These are phyloP conservation scores for Heteropelma amictum DNA, from an alignment of 2,888 invertebrate genomes.

Conservation along the genomic window DNA sequence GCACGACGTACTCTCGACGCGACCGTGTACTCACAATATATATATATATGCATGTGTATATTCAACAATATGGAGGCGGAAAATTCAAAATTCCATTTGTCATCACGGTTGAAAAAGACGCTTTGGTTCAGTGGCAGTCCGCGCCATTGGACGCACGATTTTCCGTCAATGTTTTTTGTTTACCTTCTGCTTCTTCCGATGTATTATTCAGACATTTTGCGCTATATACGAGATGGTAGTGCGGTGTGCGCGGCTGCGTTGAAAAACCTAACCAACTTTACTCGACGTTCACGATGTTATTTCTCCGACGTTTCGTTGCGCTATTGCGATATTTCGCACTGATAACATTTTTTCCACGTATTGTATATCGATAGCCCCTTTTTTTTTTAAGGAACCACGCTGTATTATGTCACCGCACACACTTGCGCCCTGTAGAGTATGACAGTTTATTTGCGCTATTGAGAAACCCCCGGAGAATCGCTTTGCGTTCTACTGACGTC, in stretches of 20 bases:
- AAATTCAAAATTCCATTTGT: no score
- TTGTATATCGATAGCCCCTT: not conserved
- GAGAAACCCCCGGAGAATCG: constrained; percentile 64
- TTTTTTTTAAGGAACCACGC: not conserved
- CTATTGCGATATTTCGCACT: constrained; percentile 6
- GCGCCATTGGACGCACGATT: no score
- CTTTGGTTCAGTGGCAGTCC: no score
- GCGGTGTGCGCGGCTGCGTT: constrained; percentile 34
- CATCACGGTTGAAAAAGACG: no score
- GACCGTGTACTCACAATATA: not conserved
- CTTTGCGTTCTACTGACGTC: constrained; percentile 68
- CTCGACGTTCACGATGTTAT: constrained; percentile 34
- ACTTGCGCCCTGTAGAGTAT: constrained; percentile 8
- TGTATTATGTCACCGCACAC: no score
- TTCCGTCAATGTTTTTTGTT: no score
- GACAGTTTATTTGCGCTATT: constrained; percentile 64
- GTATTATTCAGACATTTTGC: no score
- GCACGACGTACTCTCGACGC: not conserved
- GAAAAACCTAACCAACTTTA: constrained; percentile 16
- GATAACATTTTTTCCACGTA: not conserved
- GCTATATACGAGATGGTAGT: no score
- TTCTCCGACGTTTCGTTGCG: constrained; percentile 22
- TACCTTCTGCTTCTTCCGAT: no score
- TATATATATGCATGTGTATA: no score
- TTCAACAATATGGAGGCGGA: no score